phyloP scores from a whole-genome alignment of 2,888 invertebrate genomes.

The Chymomyza caudatula region DNA sequence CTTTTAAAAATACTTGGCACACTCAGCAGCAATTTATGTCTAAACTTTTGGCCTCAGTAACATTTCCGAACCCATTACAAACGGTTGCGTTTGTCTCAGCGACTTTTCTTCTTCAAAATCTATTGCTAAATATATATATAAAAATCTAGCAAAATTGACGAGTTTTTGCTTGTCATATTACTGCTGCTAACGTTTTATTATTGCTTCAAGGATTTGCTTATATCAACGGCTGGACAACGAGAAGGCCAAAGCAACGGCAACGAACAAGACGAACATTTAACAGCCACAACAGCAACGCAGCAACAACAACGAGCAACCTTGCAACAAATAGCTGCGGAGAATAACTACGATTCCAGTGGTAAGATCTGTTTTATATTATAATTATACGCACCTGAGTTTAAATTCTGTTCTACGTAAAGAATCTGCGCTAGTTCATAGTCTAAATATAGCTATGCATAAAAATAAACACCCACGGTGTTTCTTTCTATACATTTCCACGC shows the following conservation, averaged over 20 bases:
- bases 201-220: conserved; percentile 72
- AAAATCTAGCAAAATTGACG: conserved; percentile 41
- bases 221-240: conserved; percentile 50
- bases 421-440: conserved; percentile 58
- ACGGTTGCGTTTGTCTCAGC: conserved; percentile 1
- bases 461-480: conserved; percentile 58
- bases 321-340: conserved; percentile 53
- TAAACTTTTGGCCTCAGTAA: conserved; percentile 13
- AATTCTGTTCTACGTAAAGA: not conserved
- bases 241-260: conserved; percentile 41
- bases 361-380: not conserved
- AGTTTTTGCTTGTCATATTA: conserved; percentile 31
- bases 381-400: conserved; percentile 33
- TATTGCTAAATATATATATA: conserved; percentile 26
- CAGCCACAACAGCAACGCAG: conserved; percentile 48
- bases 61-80: not conserved
- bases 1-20: conserved; percentile 56
- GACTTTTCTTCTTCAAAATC: conserved; percentile 55
- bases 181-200: conserved; percentile 46
- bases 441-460: conserved; percentile 53
- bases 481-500: not conserved
- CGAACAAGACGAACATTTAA: conserved; percentile 8
- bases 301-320: conserved; percentile 40
- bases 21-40: conserved; percentile 35
- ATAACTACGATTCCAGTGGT: not conserved